Evolutionary conservation across 1,140 invertebrate genomes (phyloP), one percentile per base, ranked within the genome.

Genomic region (Drosophila ironensis): DNA sequence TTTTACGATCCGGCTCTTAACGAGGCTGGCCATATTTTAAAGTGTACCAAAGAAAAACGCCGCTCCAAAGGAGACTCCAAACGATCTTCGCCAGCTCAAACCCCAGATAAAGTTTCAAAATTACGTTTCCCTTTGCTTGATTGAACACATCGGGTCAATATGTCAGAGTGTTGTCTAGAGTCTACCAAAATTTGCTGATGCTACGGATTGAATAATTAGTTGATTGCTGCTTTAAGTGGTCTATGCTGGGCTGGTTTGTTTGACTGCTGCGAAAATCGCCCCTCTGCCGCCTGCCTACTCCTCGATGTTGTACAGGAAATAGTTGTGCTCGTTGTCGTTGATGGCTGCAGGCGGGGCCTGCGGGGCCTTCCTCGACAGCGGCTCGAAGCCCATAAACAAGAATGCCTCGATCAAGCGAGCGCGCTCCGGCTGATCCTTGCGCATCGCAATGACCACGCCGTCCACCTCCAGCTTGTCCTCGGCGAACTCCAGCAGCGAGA

Each of bases 321-420:
- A 90, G 63, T 88, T 73, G 53, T 90, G 88, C 24, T 89, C 86
- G 5, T 82, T 77, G 69, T 88, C 71, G 44, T 80, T 72, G 42
- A 90, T 80, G 91, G 91, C 80, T 93, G 91, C 74, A 92, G 92
- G 86, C 90, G 91, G 75, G 91, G 92, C 82, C 71, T 96, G 91
- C n/a, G 93, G 92, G 48, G 97, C 95, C 73, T 94, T 95, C 41
- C 97, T 97, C 30, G 95, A 93, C 66, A 98, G 91, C 37, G 95
- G 92, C 66, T 94, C 93, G 91, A 99, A 99, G 38, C 97, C 97
- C 91, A 99, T 93, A 91, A 98, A 98, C 95, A 98, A 98, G 93
- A 99, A 99, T 44, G 97, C 97, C 80, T 97, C 94, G 47, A 99
- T 94, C 51, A 98, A 92, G 68, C 94, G 94, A 27, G 94, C 94